Evolutionary conservation across 2,888 invertebrate species (phyloP), one percentile per base, ranked within the genome.

Genomic region (Trissolcus japonicus): DNA sequence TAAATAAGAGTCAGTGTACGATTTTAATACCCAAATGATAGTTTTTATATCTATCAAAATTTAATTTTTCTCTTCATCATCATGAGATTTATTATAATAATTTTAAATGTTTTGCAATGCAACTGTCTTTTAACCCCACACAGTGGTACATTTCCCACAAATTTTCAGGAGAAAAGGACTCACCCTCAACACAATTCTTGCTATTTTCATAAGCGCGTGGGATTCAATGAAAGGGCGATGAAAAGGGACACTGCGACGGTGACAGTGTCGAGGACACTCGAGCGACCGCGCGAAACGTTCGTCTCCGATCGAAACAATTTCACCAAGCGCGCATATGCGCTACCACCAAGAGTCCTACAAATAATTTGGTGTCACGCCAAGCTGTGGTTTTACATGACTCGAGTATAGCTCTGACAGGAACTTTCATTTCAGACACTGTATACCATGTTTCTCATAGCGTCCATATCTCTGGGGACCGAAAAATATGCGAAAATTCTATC

Each of bases 381-480:
- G 86, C 86, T 86, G 87, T 78, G 87, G 87, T 87, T 85, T 87
- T 83, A 82, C 84, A 83, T 83, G 84, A 81, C 81, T 85, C 83
- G 82, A 85, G 86, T 83, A 81, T 54, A 35, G 73, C 77, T 75
- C 71, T 72, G 57, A 65, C 62, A 46, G 65, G 54, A 57, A 43
- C 21, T 57, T 19, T 17, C 9, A 51, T 19, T 62, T 51, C 46
- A 16, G 51, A 48, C 67, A 62, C 56, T 16, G 35, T 11, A 0
- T 9, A 4, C 19, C 35, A 9, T 9, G 9, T 35, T 35, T 11
- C 35, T 35, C 35, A 25, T 6, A 25, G 6, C 25, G 25, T 25
- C 25, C 25, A 25, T 2, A 9, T 35, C 35, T 35, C 35, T 11
- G 35, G 35, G 35, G 35, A 35, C 35, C 35, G 4, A 25, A 25